Evolutionary conservation across 2,113 vertebrate genomes (phyloP).

Genomic region (Elachura formosa): DNA sequence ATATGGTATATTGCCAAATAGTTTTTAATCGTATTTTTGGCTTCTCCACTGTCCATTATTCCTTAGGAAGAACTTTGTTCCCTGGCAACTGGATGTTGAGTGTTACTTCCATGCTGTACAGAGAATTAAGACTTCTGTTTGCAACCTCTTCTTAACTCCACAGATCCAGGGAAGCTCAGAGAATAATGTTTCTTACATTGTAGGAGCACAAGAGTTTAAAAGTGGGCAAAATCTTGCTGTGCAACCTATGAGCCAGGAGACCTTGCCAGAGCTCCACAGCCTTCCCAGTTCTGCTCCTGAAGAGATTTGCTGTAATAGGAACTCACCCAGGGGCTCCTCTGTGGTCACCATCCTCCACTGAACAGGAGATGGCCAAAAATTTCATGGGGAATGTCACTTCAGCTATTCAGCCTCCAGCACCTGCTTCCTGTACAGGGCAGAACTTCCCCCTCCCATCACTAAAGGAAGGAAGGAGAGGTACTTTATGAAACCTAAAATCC

Average conservation of each 20-base stretch:
- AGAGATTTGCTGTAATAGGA: background rate
- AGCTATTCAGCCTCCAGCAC: background rate
- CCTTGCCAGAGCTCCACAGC: background rate
- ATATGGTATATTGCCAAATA: background rate
- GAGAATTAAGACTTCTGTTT: background rate
- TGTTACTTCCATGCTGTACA: background rate
- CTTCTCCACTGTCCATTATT: background rate
- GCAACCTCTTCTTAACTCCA: background rate
- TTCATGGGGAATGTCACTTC: background rate
- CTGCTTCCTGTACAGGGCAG: background rate
- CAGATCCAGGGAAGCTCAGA: background rate
- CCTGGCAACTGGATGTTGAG: background rate
- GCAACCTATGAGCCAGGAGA: background rate
- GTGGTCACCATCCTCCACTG: background rate
- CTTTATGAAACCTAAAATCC: background rate
- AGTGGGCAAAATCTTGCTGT: background rate
- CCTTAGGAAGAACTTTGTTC: background rate
- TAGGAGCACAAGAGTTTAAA: background rate
- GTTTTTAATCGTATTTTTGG: constrained; percentile 26
- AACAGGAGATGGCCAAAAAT: background rate
- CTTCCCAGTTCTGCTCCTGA: background rate
- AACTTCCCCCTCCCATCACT: background rate
- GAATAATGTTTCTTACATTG: background rate
- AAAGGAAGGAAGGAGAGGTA: background rate
- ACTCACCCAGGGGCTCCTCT: accelerated